phyloP scores from a whole-genome alignment of 2,888 invertebrate genomes.

The Agriopis leucophaearia region DNA sequence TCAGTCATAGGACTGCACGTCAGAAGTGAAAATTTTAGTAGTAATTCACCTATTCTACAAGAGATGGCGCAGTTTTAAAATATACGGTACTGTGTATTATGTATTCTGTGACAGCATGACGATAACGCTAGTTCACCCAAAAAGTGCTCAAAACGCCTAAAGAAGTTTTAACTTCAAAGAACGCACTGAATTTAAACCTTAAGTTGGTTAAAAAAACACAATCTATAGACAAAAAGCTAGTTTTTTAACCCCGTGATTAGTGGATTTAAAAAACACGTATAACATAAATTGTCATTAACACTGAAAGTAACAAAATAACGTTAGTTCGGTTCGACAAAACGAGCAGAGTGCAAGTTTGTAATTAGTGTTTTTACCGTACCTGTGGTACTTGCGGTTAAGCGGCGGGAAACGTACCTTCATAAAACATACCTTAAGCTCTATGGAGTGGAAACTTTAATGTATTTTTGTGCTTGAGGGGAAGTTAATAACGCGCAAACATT shows the following conservation, averaged over 20 bases:
- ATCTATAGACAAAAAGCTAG: too few relatives aligned
- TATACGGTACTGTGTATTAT: too few relatives aligned
- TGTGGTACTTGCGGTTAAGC: constrained; percentile 26
- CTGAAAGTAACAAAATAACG: constrained; percentile 29
- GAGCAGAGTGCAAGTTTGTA: constrained; percentile 38
- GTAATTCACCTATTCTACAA: too few relatives aligned
- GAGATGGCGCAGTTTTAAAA: too few relatives aligned
- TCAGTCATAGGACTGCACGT: too few relatives aligned
- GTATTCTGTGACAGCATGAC: too few relatives aligned
- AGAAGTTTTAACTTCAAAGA: too few relatives aligned
- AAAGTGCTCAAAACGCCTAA: too few relatives aligned
- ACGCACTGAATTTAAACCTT: too few relatives aligned
- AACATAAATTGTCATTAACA: constrained; percentile 14
- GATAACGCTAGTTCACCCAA: too few relatives aligned
- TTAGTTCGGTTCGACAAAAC: constrained; percentile 38
- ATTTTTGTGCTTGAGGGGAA: constrained; percentile 30
- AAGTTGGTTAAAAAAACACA: too few relatives aligned
- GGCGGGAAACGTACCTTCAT: constrained; percentile 32
- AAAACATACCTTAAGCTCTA: constrained; percentile 35
- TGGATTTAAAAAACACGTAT: background rate
- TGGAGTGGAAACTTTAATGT: constrained; percentile 29
- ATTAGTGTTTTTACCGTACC: constrained; percentile 47
- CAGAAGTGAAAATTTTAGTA: too few relatives aligned
- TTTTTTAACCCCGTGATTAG: background rate
- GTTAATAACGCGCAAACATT: constrained; percentile 21